These are phyloP conservation scores for Eupelmus urozonus DNA, from an alignment of 2,888 invertebrate species.

Conservation along the genomic window DNA sequence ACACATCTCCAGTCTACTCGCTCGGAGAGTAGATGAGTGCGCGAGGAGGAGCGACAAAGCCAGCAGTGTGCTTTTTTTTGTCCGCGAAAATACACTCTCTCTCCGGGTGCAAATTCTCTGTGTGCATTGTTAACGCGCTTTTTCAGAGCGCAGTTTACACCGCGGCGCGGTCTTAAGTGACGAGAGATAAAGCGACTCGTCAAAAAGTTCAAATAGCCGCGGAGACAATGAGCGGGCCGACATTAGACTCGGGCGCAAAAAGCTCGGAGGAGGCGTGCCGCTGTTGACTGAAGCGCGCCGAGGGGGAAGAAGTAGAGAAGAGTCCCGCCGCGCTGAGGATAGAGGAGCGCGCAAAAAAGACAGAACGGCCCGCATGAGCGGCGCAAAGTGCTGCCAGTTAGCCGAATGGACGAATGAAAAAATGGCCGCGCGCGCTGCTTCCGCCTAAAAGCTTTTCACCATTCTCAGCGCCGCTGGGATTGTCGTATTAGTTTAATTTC, in stretches of 20 bases:
- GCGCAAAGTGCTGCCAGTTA: not conserved
- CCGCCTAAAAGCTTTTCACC: too few species aligned
- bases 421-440: too few species aligned
- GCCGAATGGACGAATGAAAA: too few species aligned
- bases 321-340: not conserved
- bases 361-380: not conserved
- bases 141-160: not conserved
- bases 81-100: not conserved
- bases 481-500: too few species aligned
- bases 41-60: not conserved
- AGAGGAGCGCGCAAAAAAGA: not conserved
- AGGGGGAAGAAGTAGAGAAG: not conserved
- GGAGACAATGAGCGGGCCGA: not conserved
- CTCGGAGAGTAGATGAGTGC: too few species aligned
- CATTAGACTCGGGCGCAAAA: not conserved
- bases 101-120: too few species aligned
- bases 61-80: not conserved
- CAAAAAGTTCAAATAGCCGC: slow-evolving; percentile 2
- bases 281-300: not conserved
- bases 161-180: not conserved
- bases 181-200: not conserved
- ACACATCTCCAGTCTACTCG: not conserved
- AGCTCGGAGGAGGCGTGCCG: not conserved
- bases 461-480: too few species aligned
- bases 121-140: not conserved